phyloP scores from a whole-genome alignment of 2,888 invertebrate species.

The Melinopterus prodromus region DNA sequence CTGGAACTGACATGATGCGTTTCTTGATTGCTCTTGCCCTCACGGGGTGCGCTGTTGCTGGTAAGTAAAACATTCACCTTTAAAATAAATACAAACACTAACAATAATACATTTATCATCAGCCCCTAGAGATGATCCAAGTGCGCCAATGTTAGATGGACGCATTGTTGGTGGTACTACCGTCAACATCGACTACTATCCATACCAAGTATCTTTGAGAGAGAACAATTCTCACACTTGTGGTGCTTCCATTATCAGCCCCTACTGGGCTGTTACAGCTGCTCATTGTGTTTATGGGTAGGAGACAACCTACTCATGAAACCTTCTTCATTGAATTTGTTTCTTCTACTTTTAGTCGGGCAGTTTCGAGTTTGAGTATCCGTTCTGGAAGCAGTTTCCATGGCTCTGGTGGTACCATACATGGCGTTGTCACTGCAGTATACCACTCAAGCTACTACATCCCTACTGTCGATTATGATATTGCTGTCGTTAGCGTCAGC shows the following conservation, averaged over 20 bases:
- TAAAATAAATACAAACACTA: neutral
- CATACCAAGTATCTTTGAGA: slow-evolving; percentile 49
- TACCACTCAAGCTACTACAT: slow-evolving; percentile 47
- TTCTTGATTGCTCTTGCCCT: slow-evolving; percentile 15
- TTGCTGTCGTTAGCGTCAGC: slow-evolving; percentile 53
- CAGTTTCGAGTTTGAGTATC: slow-evolving; percentile 36
- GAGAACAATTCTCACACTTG: slow-evolving; percentile 41
- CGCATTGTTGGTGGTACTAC: slow-evolving; percentile 52
- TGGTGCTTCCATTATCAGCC: slow-evolving; percentile 44
- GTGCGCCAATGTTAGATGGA: slow-evolving; percentile 35
- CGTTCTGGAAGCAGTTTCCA: slow-evolving; percentile 47
- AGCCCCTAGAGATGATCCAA: slow-evolving; percentile 20
- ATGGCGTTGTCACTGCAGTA: slow-evolving; percentile 39
- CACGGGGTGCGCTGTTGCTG: slow-evolving; percentile 22
- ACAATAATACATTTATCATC: slow-evolving; percentile 4
- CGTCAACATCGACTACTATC: slow-evolving; percentile 48
- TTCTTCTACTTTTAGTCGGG: slow-evolving; percentile 9
- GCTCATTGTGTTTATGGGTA: slow-evolving; percentile 43
- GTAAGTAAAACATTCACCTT: neutral
- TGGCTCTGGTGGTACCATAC: slow-evolving; percentile 42
- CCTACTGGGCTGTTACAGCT: slow-evolving; percentile 44
- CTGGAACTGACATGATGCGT: slow-evolving; percentile 10
- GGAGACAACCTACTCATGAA: neutral
- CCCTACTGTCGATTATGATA: slow-evolving; percentile 50
- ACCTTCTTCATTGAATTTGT: neutral